Evolutionary conservation across 2,113 vertebrate species (phyloP).

Genomic region (Nesospiza acunhae): DNA sequence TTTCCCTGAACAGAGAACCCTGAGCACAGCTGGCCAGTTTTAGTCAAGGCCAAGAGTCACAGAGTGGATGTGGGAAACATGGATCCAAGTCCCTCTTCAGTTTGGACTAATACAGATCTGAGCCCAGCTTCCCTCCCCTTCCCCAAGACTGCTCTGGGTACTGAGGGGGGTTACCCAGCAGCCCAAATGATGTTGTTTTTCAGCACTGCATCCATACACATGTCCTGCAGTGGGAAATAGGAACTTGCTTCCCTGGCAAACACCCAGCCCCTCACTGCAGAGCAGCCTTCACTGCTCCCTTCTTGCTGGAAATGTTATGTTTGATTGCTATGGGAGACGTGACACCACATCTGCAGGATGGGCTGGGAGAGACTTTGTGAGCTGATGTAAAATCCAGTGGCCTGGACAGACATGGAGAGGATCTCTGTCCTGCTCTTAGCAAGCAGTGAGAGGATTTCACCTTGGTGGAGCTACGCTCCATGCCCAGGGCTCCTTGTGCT

Average conservation of each 20-base stretch:
- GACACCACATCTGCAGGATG: background rate
- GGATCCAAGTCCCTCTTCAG: background rate
- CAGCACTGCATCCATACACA: background rate
- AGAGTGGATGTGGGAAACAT: background rate
- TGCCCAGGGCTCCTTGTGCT: background rate
- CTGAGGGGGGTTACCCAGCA: background rate
- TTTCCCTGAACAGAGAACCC: background rate
- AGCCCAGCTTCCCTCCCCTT: background rate
- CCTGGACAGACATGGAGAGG: background rate
- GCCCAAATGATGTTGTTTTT: background rate
- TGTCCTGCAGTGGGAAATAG: background rate
- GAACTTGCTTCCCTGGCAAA: background rate
- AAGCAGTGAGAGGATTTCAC: background rate
- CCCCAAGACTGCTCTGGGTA: background rate
- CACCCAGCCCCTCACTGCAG: background rate
- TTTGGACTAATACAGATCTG: background rate
- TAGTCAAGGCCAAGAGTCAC: background rate
- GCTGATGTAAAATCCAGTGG: background rate
- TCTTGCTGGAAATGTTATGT: background rate
- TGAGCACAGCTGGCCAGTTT: rapidly evolving
- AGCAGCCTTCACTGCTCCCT: background rate
- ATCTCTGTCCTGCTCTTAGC: background rate
- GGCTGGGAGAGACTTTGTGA: rapidly evolving
- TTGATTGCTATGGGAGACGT: background rate
- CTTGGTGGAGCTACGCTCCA: background rate